A percentile compares a stretch with the other conserved stretches of the same genome.
phyloP scores from a whole-genome alignment of 2,113 vertebrate genomes.

The Narcine bancroftii region DNA sequence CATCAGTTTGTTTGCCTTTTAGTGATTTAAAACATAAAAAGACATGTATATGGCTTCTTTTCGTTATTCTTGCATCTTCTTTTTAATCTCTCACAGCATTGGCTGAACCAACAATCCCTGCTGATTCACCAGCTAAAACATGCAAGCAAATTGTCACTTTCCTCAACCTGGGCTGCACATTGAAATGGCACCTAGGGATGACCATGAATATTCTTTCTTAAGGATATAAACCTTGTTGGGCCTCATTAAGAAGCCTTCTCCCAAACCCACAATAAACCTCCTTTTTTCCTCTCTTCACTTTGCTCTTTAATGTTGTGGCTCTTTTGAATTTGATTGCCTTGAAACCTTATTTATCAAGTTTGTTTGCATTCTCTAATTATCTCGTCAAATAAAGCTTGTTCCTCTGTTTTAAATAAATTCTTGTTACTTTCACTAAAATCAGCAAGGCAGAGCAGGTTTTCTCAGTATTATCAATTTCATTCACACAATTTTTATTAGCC shows the following conservation, averaged over 20 bases:
- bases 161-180: background rate
- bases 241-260: background rate
- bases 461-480: background rate
- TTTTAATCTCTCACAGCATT: background rate
- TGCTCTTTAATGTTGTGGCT: background rate
- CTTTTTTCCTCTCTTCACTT: background rate
- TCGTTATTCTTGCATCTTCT: background rate
- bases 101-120: background rate
- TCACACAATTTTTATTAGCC: background rate
- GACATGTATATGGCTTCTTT: background rate
- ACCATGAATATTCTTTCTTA: background rate
- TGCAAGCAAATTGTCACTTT: background rate
- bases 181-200: background rate
- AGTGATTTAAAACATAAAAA: background rate
- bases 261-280: background rate
- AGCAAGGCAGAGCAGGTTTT: background rate
- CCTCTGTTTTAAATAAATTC: background rate
- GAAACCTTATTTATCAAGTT: background rate
- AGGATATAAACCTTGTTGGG: background rate
- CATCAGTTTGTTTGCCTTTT: background rate
- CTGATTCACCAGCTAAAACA: background rate
- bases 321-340: background rate
- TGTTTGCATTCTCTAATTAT: background rate
- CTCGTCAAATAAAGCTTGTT: background rate
- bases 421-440: background rate